Evolutionary conservation across 2,113 vertebrate genomes (phyloP).

Genomic region (Thomomys bottae): DNA sequence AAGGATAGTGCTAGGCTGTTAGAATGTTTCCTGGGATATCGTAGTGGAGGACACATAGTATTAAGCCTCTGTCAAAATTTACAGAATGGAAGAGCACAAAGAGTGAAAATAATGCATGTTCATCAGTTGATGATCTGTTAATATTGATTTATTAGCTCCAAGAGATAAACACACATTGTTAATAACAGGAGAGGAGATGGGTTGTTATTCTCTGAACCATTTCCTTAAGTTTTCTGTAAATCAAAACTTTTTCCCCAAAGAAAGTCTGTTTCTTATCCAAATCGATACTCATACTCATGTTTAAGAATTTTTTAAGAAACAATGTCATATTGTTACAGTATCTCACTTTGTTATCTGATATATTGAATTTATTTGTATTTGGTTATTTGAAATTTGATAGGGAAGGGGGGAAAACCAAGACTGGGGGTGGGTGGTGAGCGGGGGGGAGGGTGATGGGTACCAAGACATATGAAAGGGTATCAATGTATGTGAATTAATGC

Average conservation of each 20-base stretch:
- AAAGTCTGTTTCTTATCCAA: neutral
- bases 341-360: no score
- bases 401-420: no score
- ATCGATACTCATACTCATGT: neutral
- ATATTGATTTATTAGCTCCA: neutral
- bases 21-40: neutral
- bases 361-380: no score
- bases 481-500: no score
- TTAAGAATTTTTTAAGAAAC: constrained; percentile 15
- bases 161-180: neutral
- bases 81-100: neutral
- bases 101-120: neutral
- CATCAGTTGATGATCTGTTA: neutral
- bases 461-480: no score
- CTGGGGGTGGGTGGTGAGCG: no score
- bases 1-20: no score
- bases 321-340: no score
- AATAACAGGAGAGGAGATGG: neutral
- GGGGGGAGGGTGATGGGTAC: no score
- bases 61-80: neutral
- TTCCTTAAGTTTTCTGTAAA: neutral
- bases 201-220: neutral
- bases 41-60: no score
- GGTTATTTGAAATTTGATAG: no score
- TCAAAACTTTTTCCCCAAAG: neutral